Evolutionary conservation across 2,113 vertebrate species (phyloP).

Genomic region (Mirounga angustirostris): DNA sequence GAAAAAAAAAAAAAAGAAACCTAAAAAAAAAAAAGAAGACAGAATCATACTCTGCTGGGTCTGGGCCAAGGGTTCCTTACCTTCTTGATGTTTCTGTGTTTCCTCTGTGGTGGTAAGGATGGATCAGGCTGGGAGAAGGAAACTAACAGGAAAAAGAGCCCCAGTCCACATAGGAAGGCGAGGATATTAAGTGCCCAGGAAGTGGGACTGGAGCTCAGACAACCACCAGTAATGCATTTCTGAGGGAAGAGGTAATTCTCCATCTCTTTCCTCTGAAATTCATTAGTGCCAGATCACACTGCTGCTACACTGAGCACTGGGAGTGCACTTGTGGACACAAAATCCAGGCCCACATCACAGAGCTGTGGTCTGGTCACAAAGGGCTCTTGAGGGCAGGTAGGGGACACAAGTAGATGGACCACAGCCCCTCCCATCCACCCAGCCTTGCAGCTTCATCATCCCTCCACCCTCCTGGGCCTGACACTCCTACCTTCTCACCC

Average conservation of each 20-base stretch:
- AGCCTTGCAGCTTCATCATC: not conserved
- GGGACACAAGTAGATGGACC: not conserved
- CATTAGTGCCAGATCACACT: not conserved
- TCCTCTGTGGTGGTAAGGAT: not conserved
- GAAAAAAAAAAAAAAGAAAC: no score
- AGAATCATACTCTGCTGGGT: no score
- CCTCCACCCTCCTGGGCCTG: not conserved
- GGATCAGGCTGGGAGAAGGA: not conserved
- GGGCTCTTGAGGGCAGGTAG: not conserved
- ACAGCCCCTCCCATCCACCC: no score
- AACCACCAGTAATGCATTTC: not conserved
- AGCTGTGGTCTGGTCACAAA: not conserved
- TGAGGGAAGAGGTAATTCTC: not conserved
- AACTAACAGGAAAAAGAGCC: not conserved
- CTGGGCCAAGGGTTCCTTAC: not conserved
- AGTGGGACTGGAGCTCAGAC: not conserved
- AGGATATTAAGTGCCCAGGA: not conserved
- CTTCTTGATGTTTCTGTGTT: not conserved
- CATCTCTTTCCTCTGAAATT: not conserved
- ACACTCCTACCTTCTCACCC: not conserved
- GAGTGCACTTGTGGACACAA: fast-evolving
- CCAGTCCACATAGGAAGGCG: not conserved
- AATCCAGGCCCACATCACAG: not conserved
- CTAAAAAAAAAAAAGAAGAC: not conserved
- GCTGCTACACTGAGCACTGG: not conserved